Evolutionary conservation across 2,113 vertebrate species (phyloP).

Genomic region (Clarias gariepinus): DNA sequence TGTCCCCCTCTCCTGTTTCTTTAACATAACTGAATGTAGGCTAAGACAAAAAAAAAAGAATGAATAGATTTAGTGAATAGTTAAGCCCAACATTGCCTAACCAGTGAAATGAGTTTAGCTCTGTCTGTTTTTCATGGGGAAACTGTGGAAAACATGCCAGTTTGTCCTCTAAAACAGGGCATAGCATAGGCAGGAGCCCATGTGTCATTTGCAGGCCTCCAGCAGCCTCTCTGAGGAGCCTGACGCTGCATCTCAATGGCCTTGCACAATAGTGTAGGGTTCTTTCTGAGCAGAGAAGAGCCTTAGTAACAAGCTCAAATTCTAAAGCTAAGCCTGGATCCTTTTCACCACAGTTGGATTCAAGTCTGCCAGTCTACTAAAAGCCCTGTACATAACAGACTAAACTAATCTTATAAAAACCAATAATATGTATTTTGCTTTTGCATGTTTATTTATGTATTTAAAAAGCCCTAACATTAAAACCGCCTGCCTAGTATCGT

Average conservation of each 20-base stretch:
- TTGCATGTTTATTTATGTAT: not conserved
- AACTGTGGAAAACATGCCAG: conserved; percentile 50
- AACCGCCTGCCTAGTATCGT: too few species aligned
- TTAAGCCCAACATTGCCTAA: conserved; percentile 35
- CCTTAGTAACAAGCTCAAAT: conserved; percentile 43
- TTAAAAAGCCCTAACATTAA: too few species aligned
- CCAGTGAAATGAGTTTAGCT: conserved; percentile 47
- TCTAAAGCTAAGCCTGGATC: conserved; percentile 38
- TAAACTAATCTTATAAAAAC: conserved; percentile 2
- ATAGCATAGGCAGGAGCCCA: conserved; percentile 34
- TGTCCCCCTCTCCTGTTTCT: conserved; percentile 33
- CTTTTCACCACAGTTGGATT: conserved; percentile 40
- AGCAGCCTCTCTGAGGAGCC: conserved; percentile 26
- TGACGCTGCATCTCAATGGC: conserved; percentile 68
- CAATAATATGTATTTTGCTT: conserved; percentile 8
- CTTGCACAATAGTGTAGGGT: conserved; percentile 57
- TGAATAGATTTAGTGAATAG: conserved; percentile 58
- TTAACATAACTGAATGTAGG: conserved; percentile 42
- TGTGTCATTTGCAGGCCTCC: conserved; percentile 62
- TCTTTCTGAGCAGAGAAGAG: conserved; percentile 55
- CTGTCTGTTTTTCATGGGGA: conserved; percentile 38
- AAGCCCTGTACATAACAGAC: conserved; percentile 52
- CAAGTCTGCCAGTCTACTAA: conserved; percentile 31
- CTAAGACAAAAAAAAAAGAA: conserved; percentile 44
- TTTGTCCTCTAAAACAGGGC: conserved; percentile 39